Evolutionary conservation across 2,113 vertebrate species (phyloP).

Genomic region (Puma concolor): DNA sequence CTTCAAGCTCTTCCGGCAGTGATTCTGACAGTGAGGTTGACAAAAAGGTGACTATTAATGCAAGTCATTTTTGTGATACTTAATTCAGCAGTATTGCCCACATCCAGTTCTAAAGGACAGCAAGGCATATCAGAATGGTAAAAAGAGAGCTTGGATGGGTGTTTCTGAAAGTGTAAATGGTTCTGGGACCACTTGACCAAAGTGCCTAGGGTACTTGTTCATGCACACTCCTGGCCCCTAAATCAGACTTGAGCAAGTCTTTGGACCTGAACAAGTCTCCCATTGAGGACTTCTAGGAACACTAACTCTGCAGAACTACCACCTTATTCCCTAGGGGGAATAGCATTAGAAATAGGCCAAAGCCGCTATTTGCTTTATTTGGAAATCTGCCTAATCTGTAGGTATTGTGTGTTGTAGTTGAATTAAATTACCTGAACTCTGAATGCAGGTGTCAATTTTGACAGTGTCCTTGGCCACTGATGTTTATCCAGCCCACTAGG

Average conservation of each 20-base stretch:
- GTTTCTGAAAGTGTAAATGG: neutral
- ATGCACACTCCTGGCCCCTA: neutral
- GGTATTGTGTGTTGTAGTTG: neutral
- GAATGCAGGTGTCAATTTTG: neutral
- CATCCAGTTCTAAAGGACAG: neutral
- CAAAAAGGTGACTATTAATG: conserved; percentile 91
- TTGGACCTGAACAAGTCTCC: neutral
- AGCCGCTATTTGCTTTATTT: neutral
- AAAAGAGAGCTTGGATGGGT: neutral
- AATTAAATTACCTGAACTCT: neutral
- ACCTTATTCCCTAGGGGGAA: neutral
- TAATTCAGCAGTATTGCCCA: neutral
- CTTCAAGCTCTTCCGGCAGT: conserved; percentile 95
- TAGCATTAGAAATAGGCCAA: neutral
- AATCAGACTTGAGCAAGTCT: neutral
- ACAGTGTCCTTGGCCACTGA: neutral
- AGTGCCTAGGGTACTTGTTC: neutral
- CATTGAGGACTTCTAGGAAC: neutral
- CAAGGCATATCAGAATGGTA: neutral
- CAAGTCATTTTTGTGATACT: neutral
- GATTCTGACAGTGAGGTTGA: conserved; percentile 98
- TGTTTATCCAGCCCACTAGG: neutral
- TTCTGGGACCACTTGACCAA: neutral
- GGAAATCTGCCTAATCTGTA: neutral
- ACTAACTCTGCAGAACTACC: neutral